Evolutionary conservation across 2,888 invertebrate species (phyloP), one percentile per base, ranked within the genome.

Genomic region (Lithophane semibrunnea): DNA sequence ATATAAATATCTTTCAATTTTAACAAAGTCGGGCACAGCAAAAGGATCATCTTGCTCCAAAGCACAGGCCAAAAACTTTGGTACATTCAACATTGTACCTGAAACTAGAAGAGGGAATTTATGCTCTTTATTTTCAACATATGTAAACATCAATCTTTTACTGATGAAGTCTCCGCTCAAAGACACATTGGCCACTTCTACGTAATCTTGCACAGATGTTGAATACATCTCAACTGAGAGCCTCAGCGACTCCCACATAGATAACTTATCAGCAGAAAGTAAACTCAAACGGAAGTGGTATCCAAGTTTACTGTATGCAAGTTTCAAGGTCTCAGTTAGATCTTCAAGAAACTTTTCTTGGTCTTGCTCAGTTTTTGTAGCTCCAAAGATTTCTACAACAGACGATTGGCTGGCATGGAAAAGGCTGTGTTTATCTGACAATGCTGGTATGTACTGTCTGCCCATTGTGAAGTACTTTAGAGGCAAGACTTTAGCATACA

Each of bases 171-270:
- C 97, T 16, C 97, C 97, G 89, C 97, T 98, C 65, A 98, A 91
- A 37, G 98, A 98, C 60, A 99, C 91, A 93, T 98, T 97, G 0
- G 98, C 99, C 61, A 98, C 97, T 95, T 98, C 98, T 21, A 98
- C 92, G 90, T 98, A 98, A 18, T 94, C 92, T 56, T 97, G 93
- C 21, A 97, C 91, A 83, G 97, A 96, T 16, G 97, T 97, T 1
- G 98, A 98, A 97, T 97, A 98, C 95, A 98, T 97, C 94, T 99
- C 98, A 85, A 99, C 97, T 4, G 97, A 97, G 1, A 98, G 94
- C 82, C 98, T 97, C 49, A 98, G 94, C 76, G 97, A 97, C 93
- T 99, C 99, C 91, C 97, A 97, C 60, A 94, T 92, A 4, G 95
- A 91, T 4, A 99, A 92, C 77, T 97, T 93, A n/a, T 96, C 90